These are phyloP conservation scores for Lasius platythorax DNA, from an alignment of 2,888 invertebrate species.

Conservation along the genomic window DNA sequence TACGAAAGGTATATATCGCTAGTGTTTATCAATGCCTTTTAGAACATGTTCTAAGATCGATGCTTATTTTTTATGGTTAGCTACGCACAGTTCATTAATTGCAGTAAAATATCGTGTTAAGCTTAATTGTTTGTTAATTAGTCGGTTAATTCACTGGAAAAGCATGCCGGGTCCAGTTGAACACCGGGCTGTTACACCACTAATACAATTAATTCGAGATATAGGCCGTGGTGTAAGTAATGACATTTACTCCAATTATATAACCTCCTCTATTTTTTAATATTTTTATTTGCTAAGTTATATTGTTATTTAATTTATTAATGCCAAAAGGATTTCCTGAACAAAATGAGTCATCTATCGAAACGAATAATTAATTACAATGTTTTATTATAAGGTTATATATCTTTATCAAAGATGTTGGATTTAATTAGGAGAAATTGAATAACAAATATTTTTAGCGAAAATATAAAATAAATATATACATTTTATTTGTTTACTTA, in stretches of 20 bases:
- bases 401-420: background rate
- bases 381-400: background rate
- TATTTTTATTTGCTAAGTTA: constrained; percentile 43
- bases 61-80: background rate
- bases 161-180: constrained; percentile 59
- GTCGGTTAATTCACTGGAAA: background rate
- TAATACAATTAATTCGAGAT: constrained; percentile 55
- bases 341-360: background rate
- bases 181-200: constrained; percentile 68
- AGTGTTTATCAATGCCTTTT: background rate
- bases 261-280: background rate
- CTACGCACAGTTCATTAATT: background rate
- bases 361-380: background rate
- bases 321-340: background rate
- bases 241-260: constrained; percentile 20
- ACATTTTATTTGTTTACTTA: background rate
- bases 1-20: too few species aligned
- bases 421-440: background rate
- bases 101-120: background rate
- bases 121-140: background rate
- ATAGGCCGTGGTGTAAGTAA: constrained; percentile 74
- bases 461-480: background rate
- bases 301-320: constrained; percentile 23
- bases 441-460: background rate
- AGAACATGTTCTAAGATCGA: too few species aligned